Conservation (phyloP, 2,888 invertebrate genomes). For the Vandiemenella viatica region DNA sequence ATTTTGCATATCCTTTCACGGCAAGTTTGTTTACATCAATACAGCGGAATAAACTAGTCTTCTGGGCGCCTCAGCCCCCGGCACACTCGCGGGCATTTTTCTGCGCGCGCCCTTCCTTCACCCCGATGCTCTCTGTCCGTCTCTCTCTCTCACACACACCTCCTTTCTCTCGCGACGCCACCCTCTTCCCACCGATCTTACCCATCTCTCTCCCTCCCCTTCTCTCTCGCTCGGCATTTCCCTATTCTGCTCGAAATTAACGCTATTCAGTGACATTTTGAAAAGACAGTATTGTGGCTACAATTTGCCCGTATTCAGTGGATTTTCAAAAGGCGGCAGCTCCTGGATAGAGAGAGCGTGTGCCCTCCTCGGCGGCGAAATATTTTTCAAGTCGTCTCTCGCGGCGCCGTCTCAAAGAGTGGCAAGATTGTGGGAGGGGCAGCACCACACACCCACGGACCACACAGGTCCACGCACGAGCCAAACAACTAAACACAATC, state of each 20-base stretch:
- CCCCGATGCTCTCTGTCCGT: no score
- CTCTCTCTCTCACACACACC: no score
- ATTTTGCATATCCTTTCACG: slow-evolving; percentile 17
- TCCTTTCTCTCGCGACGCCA: no score
- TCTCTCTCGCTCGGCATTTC: slow-evolving; percentile 13
- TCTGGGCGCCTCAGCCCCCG: slow-evolving; percentile 1
- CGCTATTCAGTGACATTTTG: slow-evolving; percentile 19
- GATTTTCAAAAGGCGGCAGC: slow-evolving; percentile 18
- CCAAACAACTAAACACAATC: no score
- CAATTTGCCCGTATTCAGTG: slow-evolving; percentile 19
- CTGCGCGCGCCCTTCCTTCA: no score
- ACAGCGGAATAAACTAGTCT: slow-evolving; percentile 16
- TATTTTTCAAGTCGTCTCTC: slow-evolving; percentile 13
- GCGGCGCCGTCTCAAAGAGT: slow-evolving; percentile 5
- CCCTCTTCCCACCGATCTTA: no score
- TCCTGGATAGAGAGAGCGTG: slow-evolving; percentile 5
- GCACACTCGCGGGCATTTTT: background rate
- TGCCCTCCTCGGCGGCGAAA: no score
- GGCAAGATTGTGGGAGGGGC: slow-evolving; percentile 1
- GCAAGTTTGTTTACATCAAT: slow-evolving; percentile 17
- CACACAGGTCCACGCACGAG: no score
- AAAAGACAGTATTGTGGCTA: slow-evolving; percentile 20
- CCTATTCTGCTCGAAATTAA: slow-evolving; percentile 19
- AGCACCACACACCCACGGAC: no score
- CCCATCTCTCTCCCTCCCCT: background rate